phyloP scores from a whole-genome alignment of 2,113 vertebrate genomes.

The Atrichornis clamosus region DNA sequence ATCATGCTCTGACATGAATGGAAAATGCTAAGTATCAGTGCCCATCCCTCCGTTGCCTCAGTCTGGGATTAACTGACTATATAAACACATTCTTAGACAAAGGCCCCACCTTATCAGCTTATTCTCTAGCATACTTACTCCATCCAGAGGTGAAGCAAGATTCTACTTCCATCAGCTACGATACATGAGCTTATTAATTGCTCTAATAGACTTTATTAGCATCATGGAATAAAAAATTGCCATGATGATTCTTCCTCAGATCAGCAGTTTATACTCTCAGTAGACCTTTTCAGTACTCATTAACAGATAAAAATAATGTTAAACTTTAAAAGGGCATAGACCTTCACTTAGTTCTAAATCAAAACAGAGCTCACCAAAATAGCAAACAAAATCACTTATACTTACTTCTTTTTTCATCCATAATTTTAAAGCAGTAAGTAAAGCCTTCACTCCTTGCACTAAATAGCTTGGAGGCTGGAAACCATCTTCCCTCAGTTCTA shows the following conservation, averaged over 20 bases:
- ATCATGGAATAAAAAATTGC: background rate
- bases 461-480: constrained; percentile 89
- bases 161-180: background rate
- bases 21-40: background rate
- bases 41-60: background rate
- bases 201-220: background rate
- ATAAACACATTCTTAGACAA: background rate
- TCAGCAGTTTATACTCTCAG: background rate
- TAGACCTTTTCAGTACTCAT: background rate
- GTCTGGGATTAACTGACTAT: background rate
- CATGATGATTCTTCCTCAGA: background rate
- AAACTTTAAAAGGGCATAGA: background rate
- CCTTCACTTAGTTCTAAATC: background rate
- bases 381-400: constrained; percentile 15
- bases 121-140: background rate
- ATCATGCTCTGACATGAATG: background rate
- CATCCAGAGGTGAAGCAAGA: background rate
- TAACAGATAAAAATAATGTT: background rate
- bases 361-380: background rate
- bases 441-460: constrained; percentile 92
- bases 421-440: constrained; percentile 90
- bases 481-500: constrained; percentile 92
- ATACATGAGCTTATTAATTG: background rate
- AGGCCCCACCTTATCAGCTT: background rate
- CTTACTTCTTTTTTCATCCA: constrained; percentile 97